These are phyloP conservation scores for Rhizoglyphus robini DNA, from an alignment of 1,140 invertebrate genomes.

Conservation along the genomic window DNA sequence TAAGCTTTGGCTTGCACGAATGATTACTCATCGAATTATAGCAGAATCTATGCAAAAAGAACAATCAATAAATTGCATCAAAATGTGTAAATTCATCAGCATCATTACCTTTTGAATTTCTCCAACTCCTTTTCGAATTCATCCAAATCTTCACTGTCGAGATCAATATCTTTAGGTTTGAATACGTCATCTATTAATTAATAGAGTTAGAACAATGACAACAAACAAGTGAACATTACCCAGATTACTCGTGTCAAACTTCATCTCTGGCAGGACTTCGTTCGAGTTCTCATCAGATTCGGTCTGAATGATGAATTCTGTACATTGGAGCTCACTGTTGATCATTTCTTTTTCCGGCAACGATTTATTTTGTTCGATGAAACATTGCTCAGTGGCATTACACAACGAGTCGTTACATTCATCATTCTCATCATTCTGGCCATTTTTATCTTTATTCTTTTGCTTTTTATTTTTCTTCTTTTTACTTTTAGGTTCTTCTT, in stretches of 20 bases:
- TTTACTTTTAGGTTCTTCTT: background rate
- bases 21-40: background rate
- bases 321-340: too few relatives aligned
- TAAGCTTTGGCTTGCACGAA: background rate
- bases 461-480: background rate
- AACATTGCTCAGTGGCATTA: too few relatives aligned
- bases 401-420: too few relatives aligned
- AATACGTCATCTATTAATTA: constrained; percentile 53
- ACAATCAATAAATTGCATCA: background rate
- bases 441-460: background rate
- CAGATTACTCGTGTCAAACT: too few relatives aligned
- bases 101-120: constrained; percentile 49
- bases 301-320: too few relatives aligned
- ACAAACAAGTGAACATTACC: too few relatives aligned
- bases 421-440: too few relatives aligned
- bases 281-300: too few relatives aligned
- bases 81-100: background rate
- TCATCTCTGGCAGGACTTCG: too few relatives aligned
- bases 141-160: constrained; percentile 57
- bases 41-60: background rate
- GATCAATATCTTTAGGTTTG: constrained; percentile 55
- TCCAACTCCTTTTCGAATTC: constrained; percentile 58
- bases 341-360: too few relatives aligned
- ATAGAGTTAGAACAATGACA: too few relatives aligned
- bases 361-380: too few relatives aligned